These are phyloP conservation scores for Paralichthys olivaceus DNA, from an alignment of 2,113 vertebrate genomes.

Conservation along the genomic window DNA sequence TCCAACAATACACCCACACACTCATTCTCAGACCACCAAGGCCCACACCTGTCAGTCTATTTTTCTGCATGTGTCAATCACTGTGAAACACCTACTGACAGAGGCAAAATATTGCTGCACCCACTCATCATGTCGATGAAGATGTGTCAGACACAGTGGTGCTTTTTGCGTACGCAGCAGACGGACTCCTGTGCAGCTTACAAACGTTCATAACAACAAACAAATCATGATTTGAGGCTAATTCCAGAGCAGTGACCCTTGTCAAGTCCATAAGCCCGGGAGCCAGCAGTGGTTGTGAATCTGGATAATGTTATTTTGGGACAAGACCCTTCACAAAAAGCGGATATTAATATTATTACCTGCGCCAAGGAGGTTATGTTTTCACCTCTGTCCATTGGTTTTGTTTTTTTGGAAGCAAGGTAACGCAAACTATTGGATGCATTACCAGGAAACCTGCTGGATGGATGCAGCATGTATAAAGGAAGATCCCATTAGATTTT, in stretches of 20 bases:
- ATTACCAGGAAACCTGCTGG: too few species aligned
- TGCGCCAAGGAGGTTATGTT: too few species aligned
- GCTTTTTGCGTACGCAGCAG: slow-evolving; percentile 51
- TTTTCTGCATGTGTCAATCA: slow-evolving; percentile 52
- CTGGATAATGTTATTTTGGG: not conserved
- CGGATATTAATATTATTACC: not conserved
- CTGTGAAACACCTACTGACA: slow-evolving; percentile 40
- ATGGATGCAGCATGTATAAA: too few species aligned
- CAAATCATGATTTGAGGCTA: slow-evolving; percentile 17
- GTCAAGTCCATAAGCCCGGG: not conserved
- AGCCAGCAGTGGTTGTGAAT: not conserved
- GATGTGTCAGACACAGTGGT: slow-evolving; percentile 43
- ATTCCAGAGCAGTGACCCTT: not conserved
- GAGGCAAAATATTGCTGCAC: slow-evolving; percentile 47
- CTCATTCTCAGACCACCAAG: not conserved
- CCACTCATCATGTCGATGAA: slow-evolving; percentile 41
- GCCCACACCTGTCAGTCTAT: slow-evolving; percentile 47
- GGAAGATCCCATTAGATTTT: too few species aligned
- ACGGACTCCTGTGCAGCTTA: slow-evolving; percentile 23
- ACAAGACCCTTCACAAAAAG: not conserved
- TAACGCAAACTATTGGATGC: too few species aligned
- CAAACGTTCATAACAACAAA: not conserved
- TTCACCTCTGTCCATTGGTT: too few species aligned
- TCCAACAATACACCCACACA: not conserved
- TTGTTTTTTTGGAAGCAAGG: too few species aligned